phyloP scores from a whole-genome alignment of 2,888 invertebrate species.

The Callinectes sapidus region DNA sequence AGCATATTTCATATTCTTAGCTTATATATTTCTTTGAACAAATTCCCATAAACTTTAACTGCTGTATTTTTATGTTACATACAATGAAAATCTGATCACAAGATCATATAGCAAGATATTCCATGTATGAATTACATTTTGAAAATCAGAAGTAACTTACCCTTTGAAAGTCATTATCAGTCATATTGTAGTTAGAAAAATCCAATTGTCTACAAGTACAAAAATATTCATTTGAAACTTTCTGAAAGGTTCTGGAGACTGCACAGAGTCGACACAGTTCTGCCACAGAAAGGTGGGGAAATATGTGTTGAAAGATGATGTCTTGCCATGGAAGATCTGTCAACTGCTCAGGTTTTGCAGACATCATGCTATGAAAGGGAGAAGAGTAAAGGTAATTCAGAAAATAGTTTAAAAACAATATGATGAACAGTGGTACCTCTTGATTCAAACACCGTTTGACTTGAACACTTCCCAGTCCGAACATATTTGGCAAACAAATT shows the following conservation, averaged over 20 bases:
- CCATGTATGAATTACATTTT: constrained; percentile 23
- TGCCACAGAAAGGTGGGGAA: constrained; percentile 27
- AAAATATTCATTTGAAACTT: constrained; percentile 11
- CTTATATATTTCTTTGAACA: neutral
- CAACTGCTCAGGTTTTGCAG: neutral
- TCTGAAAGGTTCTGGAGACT: neutral
- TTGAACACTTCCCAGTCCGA: too few species aligned
- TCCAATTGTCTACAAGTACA: constrained; percentile 11
- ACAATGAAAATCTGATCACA: neutral
- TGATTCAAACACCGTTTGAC: too few species aligned
- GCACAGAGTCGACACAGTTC: constrained; percentile 22
- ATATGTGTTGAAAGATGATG: constrained; percentile 31
- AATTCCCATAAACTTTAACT: neutral
- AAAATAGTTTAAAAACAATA: neutral
- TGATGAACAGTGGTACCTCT: too few species aligned
- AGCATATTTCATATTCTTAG: too few species aligned
- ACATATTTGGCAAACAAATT: too few species aligned
- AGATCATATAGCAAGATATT: neutral
- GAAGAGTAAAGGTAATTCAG: neutral
- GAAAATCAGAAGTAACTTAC: neutral
- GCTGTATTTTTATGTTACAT: neutral
- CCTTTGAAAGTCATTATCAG: neutral
- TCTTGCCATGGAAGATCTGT: constrained; percentile 41
- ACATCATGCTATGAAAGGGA: neutral
- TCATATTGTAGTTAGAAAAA: neutral